Evolutionary conservation across 2,797 vertebrate species (phyloP).

Genomic region (Oophaga sylvatica): DNA sequence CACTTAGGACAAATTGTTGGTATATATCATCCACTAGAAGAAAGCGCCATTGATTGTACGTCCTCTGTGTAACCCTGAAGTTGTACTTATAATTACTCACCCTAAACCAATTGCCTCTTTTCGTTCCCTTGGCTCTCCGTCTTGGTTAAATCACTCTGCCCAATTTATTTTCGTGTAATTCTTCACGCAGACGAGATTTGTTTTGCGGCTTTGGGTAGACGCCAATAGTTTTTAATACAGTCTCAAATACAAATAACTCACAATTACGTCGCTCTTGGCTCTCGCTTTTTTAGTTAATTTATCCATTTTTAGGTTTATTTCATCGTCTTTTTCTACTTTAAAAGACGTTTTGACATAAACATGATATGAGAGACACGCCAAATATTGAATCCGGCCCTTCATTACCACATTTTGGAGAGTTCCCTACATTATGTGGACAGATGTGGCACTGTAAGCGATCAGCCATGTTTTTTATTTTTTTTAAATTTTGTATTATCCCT

Average conservation of each 20-base stretch:
- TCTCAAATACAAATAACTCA: conserved; percentile 33
- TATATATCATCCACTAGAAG: conserved; percentile 28
- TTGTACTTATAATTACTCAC: conserved; percentile 37
- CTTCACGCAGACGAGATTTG: conserved; percentile 11
- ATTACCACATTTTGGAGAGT: neutral
- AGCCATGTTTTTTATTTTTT: too few species aligned
- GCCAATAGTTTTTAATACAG: conserved; percentile 1
- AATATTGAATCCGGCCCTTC: neutral
- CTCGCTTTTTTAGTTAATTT: neutral
- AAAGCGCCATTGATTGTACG: conserved; percentile 22
- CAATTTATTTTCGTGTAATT: conserved; percentile 37
- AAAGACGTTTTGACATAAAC: neutral
- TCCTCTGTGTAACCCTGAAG: conserved; percentile 34
- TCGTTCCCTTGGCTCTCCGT: conserved; percentile 9
- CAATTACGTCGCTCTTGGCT: conserved; percentile 5
- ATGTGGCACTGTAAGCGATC: too few species aligned
- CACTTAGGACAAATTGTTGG: conserved; percentile 32
- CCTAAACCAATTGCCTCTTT: conserved; percentile 11
- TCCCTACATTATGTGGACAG: too few species aligned
- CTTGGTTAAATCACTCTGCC: conserved; percentile 42
- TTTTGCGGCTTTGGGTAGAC: conserved; percentile 5
- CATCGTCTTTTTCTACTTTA: neutral
- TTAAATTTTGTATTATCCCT: too few species aligned
- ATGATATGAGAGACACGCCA: neutral
- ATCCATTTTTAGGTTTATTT: neutral